phyloP scores from a whole-genome alignment of 2,888 invertebrate species.

The Lithophane semibrunnea region DNA sequence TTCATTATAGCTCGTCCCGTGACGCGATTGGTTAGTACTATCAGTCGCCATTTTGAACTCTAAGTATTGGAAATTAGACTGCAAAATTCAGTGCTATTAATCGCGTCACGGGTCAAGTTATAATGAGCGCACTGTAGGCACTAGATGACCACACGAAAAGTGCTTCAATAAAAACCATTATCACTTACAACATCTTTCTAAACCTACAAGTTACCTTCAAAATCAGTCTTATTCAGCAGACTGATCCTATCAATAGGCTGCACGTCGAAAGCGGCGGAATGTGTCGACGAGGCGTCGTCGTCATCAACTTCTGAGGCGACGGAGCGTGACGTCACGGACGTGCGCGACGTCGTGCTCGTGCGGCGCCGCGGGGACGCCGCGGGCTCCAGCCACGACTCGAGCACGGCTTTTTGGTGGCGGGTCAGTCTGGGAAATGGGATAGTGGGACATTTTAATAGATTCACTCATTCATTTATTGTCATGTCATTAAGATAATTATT shows the following conservation, averaged over 20 bases:
- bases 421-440: constrained; percentile 79
- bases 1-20: no score
- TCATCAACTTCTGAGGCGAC: constrained; percentile 63
- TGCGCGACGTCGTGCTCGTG: constrained; percentile 53
- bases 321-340: constrained; percentile 56
- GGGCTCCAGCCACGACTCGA: constrained; percentile 78
- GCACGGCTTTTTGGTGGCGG: constrained; percentile 84
- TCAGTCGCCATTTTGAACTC: no score
- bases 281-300: constrained; percentile 67
- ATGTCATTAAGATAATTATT: no score
- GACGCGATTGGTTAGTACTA: no score
- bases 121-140: background rate
- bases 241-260: constrained; percentile 86
- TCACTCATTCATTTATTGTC: no score
- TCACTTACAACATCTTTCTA: no score
- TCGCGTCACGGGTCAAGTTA: no score
- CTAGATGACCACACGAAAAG: background rate
- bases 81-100: no score
- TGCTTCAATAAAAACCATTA: background rate
- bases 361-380: constrained; percentile 55
- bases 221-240: constrained; percentile 85
- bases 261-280: constrained; percentile 74
- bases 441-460: no score
- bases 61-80: no score
- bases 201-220: constrained; percentile 80